These are phyloP conservation scores for Peromyscus polionotus DNA, from an alignment of 2,113 vertebrate genomes.

Conservation along the genomic window DNA sequence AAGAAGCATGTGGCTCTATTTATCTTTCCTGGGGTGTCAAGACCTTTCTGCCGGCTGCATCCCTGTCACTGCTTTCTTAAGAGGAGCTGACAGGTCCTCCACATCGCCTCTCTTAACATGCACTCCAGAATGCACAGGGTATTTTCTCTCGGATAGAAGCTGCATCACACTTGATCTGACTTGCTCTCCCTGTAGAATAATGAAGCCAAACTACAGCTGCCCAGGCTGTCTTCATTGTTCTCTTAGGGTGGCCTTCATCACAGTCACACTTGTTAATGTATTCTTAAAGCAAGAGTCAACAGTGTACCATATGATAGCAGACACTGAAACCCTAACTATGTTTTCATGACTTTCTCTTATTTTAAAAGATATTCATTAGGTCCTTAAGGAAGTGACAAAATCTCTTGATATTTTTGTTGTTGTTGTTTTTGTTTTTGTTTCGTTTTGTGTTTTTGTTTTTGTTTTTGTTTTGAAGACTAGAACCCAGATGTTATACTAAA, in stretches of 20 bases:
- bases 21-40: conserved; percentile 55
- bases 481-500: not conserved
- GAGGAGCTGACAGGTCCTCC: conserved; percentile 45
- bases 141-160: conserved; percentile 49
- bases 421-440: no score
- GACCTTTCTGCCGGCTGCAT: not conserved
- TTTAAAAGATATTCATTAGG: conserved; percentile 37
- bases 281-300: conserved; percentile 37
- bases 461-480: not conserved
- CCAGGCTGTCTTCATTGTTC: not conserved
- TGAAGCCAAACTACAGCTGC: not conserved
- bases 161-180: conserved; percentile 37
- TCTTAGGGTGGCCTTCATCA: conserved; percentile 12
- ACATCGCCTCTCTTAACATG: not conserved
- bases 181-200: not conserved
- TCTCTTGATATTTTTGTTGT: no score
- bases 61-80: conserved; percentile 43
- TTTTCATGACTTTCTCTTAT: not conserved
- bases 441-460: no score
- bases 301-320: not conserved
- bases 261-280: not conserved
- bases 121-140: not conserved
- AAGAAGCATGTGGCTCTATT: conserved; percentile 11
- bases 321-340: not conserved
- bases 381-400: not conserved